Percentiles rank a stretch among this genome's conserved stretches.
These are phyloP conservation scores for Tetranychus piercei DNA, from an alignment of 2,888 invertebrate species.

Conservation along the genomic window DNA sequence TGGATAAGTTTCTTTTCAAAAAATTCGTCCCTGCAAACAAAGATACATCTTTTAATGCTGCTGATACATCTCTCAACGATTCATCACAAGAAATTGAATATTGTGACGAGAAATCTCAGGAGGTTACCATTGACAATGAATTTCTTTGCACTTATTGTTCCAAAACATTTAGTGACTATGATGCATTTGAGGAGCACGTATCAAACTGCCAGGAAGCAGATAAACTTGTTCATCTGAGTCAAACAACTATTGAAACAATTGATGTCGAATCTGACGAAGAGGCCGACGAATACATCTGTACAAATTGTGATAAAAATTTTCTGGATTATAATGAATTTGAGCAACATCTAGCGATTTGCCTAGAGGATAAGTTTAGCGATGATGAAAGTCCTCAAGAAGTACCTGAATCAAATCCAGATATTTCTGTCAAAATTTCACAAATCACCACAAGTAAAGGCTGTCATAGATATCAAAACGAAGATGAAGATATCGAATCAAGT, in stretches of 20 bases:
- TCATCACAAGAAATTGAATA: background rate
- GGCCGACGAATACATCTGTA: background rate
- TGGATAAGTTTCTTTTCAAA: conserved; percentile 7
- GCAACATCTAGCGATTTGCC: background rate
- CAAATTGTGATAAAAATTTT: background rate
- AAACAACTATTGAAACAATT: background rate
- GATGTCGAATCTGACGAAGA: background rate
- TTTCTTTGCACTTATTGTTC: background rate
- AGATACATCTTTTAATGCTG: background rate
- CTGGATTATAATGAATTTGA: background rate
- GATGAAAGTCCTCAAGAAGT: background rate
- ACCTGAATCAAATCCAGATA: too few relatives aligned
- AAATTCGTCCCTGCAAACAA: background rate
- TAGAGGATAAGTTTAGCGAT: background rate
- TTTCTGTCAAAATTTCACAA: too few relatives aligned
- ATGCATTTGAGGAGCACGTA: background rate
- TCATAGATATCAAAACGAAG: too few relatives aligned
- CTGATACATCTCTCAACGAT: background rate
- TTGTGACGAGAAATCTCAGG: background rate
- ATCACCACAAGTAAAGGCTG: too few relatives aligned
- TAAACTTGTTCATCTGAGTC: background rate
- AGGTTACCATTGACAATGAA: background rate
- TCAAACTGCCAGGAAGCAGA: background rate
- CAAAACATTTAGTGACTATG: background rate
- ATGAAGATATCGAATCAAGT: too few relatives aligned